These are phyloP conservation scores for Lypha dubia DNA, from an alignment of 2,888 invertebrate genomes.

Conservation along the genomic window DNA sequence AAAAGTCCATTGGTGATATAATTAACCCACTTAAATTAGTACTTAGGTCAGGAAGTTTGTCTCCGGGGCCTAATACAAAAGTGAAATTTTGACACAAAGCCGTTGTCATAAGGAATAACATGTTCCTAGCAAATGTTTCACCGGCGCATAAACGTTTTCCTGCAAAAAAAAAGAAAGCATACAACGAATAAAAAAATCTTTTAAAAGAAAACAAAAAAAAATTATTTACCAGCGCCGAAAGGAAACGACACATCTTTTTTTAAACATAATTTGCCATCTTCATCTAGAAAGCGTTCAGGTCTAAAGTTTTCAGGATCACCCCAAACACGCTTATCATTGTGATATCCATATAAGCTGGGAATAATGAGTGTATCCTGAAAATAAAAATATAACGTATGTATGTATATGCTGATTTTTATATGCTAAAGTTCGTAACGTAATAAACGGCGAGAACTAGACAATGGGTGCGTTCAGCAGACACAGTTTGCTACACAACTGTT, in stretches of 20 bases:
- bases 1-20: constrained; percentile 85
- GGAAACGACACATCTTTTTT: constrained; percentile 86
- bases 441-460: too few species aligned
- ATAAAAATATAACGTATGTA: not conserved
- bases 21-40: constrained; percentile 84
- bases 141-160: constrained; percentile 89
- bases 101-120: constrained; percentile 86
- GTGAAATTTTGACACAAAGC: constrained; percentile 87
- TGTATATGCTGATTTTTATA: too few species aligned
- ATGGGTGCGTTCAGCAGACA: too few species aligned
- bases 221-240: constrained; percentile 87
- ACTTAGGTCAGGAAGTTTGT: constrained; percentile 82
- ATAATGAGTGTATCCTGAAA: constrained; percentile 84
- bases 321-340: constrained; percentile 86
- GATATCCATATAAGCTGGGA: constrained; percentile 85
- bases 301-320: constrained; percentile 87
- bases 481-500: too few species aligned
- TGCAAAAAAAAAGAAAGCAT: constrained; percentile 76
- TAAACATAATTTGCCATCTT: constrained; percentile 84
- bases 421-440: too few species aligned
- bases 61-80: constrained; percentile 84
- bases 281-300: constrained; percentile 87
- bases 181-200: not conserved
- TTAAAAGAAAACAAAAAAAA: not conserved
- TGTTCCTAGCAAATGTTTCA: constrained; percentile 88